These are phyloP conservation scores for Notarius quadriscutis DNA, from an alignment of 2,113 vertebrate genomes.

Conservation along the genomic window DNA sequence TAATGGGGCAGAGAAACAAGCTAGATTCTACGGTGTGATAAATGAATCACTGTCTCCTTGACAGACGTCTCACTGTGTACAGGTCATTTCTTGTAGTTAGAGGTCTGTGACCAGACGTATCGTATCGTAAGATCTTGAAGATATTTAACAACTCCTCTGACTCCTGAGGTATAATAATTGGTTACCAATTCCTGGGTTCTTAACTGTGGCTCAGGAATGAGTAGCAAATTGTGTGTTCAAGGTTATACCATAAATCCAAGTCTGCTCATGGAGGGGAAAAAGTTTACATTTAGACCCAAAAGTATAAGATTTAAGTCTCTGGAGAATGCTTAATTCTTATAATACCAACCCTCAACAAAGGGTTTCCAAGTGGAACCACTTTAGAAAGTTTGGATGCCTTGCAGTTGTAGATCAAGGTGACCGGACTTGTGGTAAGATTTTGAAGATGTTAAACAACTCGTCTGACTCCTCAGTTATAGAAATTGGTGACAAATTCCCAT, in stretches of 20 bases:
- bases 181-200: not conserved
- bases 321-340: not conserved
- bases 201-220: not conserved
- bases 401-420: too few relatives aligned
- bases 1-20: constrained; percentile 36
- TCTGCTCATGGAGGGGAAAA: not conserved
- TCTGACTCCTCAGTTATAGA: not conserved
- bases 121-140: not conserved
- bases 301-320: not conserved
- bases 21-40: constrained; percentile 31
- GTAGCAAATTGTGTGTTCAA: not conserved
- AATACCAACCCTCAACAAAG: not conserved
- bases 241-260: not conserved
- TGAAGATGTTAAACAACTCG: not conserved
- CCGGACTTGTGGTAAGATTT: not conserved
- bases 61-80: not conserved
- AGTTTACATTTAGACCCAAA: not conserved
- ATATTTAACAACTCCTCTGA: not conserved
- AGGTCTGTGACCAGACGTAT: not conserved
- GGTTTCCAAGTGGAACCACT: not conserved
- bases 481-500: not conserved
- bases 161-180: not conserved
- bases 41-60: constrained; percentile 14
- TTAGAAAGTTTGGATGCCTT: not conserved
- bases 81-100: constrained; percentile 4